A percentile compares a stretch with the other conserved stretches of the same genome.
phyloP scores from a whole-genome alignment of 2,888 invertebrate genomes.

The Clunio marinus region DNA sequence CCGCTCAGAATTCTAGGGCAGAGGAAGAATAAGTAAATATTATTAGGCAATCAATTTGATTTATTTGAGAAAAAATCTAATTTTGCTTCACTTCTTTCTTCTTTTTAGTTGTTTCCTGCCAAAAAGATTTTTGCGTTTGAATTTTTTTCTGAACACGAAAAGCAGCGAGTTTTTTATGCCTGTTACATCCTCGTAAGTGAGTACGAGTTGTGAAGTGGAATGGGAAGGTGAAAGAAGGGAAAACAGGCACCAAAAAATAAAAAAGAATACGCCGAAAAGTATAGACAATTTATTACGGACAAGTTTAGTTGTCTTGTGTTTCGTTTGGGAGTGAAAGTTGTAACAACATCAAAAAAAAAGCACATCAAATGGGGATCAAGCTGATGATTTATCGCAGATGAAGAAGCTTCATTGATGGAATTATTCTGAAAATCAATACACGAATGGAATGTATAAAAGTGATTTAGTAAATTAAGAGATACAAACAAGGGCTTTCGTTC shows the following conservation, averaged over 20 bases:
- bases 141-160: background rate
- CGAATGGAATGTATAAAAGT: background rate
- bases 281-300: conserved; percentile 6
- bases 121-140: conserved; percentile 5
- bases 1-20: background rate
- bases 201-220: background rate
- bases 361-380: conserved; percentile 25
- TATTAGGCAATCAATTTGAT: conserved; percentile 39
- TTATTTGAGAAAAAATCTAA: conserved; percentile 38
- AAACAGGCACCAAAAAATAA: background rate
- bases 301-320: background rate
- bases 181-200: background rate
- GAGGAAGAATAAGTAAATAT: conserved; percentile 35
- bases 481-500: too few relatives aligned
- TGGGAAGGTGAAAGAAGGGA: background rate
- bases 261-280: background rate
- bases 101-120: background rate
- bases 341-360: background rate
- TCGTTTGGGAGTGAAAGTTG: background rate
- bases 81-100: background rate
- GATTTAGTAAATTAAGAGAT: too few relatives aligned
- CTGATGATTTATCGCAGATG: conserved; percentile 34
- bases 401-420: background rate
- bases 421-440: conserved; percentile 2
- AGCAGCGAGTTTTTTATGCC: conserved; percentile 9